Percentiles rank a stretch among this genome's conserved stretches.
These are phyloP conservation scores for Trichonephila clavipes DNA, from an alignment of 1,140 invertebrate genomes.

Conservation along the genomic window DNA sequence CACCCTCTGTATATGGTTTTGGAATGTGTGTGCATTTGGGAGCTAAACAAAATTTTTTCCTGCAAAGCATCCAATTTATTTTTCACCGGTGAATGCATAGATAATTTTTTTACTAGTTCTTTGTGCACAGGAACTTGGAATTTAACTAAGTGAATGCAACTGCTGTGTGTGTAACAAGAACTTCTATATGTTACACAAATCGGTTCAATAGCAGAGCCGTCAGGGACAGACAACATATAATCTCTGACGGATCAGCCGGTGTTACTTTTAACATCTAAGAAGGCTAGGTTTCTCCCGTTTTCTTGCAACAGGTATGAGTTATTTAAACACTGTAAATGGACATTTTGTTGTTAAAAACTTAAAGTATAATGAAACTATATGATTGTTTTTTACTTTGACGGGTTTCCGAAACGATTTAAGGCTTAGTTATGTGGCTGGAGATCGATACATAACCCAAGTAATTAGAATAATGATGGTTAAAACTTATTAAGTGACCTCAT, in stretches of 20 bases:
- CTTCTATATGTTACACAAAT: slow-evolving; percentile 67
- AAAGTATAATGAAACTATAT: no score
- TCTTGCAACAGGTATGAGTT: slow-evolving; percentile 67
- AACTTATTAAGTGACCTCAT: background rate
- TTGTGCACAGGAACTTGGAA: background rate
- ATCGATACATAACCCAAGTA: slow-evolving; percentile 19
- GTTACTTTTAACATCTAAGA: slow-evolving; percentile 69
- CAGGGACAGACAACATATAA: slow-evolving; percentile 72
- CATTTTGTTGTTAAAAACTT: background rate
- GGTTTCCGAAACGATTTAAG: slow-evolving; percentile 11
- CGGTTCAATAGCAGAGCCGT: slow-evolving; percentile 72
- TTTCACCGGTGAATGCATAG: slow-evolving; percentile 64
- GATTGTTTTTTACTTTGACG: background rate
- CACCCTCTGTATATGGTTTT: slow-evolving; percentile 70
- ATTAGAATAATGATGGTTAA: background rate
- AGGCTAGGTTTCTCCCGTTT: slow-evolving; percentile 41
- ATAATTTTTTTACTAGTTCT: slow-evolving; percentile 36
- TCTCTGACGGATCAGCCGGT: slow-evolving; percentile 75
- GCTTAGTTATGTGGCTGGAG: slow-evolving; percentile 10
- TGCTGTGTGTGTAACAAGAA: slow-evolving; percentile 62
- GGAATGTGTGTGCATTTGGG: slow-evolving; percentile 68
- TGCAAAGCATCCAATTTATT: slow-evolving; percentile 39
- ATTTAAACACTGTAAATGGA: slow-evolving; percentile 35
- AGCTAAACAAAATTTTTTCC: slow-evolving; percentile 55
- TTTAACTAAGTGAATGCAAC: slow-evolving; percentile 62